Base-by-base conservation (phyloP, 2,797 vertebrate genomes). In the Chaetophractus vellerosus region DNA sequence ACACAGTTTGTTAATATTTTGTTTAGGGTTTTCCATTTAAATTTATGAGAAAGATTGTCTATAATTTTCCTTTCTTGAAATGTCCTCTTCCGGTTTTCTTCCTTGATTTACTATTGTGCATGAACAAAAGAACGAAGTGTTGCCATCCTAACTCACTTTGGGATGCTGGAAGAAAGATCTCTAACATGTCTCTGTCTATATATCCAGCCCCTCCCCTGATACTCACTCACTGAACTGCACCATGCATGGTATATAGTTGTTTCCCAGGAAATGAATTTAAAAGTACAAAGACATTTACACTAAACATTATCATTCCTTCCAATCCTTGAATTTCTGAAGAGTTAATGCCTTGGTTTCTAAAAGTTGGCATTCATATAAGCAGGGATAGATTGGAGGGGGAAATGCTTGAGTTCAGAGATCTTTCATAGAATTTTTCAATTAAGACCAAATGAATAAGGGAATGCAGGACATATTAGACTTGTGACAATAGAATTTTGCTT, bases 401-500 rank as follows among this genome's bases (percentile, higher is more conserved):
- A 48, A 48, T 75, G 24, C 5, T 45, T 52, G 38, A 55, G 15
- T 38, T 83, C 12, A 78, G 31, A 82, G 36, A 55, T 8, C 2
- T 57, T 80, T 33, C 1, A 18, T 21, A 55, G 11, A 38, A 55
- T 63, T 64, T 90, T 95, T 61, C 41, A 91, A 26, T 33, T 76
- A 93, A 52, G 6, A 18, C 5, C 15, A 83, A 82, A 45, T 74
- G 14, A 89, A 63, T 80, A 59, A 86, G 9, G 24, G 12, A 92
- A 63, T 12, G 0, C 0, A 71, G 28, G 41, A 68, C 31, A 38
- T 41, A 4, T 28, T 41, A 93, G 48, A 3, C 48, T 59, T 33
- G 7, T 88, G 91, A 16, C 16, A 78, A 45, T 55, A 18, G 31
- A 82, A 48, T 90, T 94, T 90, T 83, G 61, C 26, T 87, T 92